Evolutionary conservation across 2,113 vertebrate species (phyloP), one percentile per base, ranked within the genome.

Genomic region (Rhea americana): DNA sequence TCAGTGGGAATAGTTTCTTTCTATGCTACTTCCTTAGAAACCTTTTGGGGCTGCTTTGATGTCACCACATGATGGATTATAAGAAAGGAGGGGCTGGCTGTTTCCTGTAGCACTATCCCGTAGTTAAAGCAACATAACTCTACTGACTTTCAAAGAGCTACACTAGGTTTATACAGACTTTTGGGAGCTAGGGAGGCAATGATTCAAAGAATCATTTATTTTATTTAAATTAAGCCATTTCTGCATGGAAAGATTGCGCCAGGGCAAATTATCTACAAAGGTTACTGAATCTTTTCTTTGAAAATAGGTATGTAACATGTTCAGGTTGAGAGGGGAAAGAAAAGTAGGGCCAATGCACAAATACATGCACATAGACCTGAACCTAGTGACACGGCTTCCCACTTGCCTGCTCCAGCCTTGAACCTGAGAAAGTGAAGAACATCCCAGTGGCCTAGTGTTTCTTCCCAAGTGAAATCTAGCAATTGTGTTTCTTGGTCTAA

Each of bases 291-390:
- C 7, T 63, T 1, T 58, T 39, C 26, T 39, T 73, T 50, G 48
- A 4, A 3, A 91, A 56, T n/a, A 72, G 22, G 35, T 0, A 3
- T 6, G 58, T 4, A 62, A 30, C 1, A 2, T 0, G 0, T 43
- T 39, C 24, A 30, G 11, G 11, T 7, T 76, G 37, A 32, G 28
- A 92, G 35, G 1, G 32, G 19, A 5, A 30, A 58, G 14, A 12
- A 4, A 50, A 62, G 45, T 0, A 0, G 77, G 75, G 56, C 18
- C 87, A 17, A 48, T 41, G 35, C 11, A 47, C 9, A 2, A 45
- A 62, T 0, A 1, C 2, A 0, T 13, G 14, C 55, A 70, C 13
- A 43, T 32, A 71, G 50, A 83, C 39, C 41, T 32, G 68, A 85
- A 82, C 20, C 11, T n/a, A 32, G 66, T 8, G 67, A 50, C 22